A percentile compares a stretch with the other conserved stretches of the same genome.
These are phyloP conservation scores for Gasteruption jaculator DNA, from an alignment of 2,888 invertebrate genomes.

Conservation along the genomic window DNA sequence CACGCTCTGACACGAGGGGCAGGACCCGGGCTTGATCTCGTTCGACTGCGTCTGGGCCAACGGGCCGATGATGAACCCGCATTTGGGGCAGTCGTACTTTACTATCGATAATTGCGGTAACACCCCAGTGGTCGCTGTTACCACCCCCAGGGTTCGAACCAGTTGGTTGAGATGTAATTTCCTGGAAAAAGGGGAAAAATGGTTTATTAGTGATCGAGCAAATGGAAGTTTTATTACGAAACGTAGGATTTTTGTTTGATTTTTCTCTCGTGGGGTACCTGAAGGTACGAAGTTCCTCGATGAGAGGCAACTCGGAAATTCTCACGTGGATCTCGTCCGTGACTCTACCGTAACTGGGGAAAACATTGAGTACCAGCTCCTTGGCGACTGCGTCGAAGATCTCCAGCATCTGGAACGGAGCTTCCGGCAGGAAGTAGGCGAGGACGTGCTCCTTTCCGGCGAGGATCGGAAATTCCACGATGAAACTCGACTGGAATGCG, in stretches of 20 bases:
- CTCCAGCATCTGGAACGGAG: constrained; percentile 93
- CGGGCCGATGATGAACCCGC: constrained; percentile 92
- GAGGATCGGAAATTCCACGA: constrained; percentile 88
- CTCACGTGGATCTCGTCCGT: constrained; percentile 91
- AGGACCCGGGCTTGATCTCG: constrained; percentile 93
- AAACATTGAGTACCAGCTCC: constrained; percentile 87
- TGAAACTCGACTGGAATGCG: constrained; percentile 66
- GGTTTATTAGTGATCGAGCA: not conserved
- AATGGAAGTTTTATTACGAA: not conserved
- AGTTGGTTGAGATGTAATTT: constrained; percentile 90
- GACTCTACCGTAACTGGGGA: constrained; percentile 93
- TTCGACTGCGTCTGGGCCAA: constrained; percentile 90
- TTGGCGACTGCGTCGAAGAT: constrained; percentile 95
- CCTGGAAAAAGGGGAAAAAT: constrained; percentile 45
- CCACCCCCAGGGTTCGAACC: constrained; percentile 90
- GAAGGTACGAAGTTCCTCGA: constrained; percentile 93
- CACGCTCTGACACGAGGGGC: constrained; percentile 95
- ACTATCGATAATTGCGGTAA: constrained; percentile 93
- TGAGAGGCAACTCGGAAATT: constrained; percentile 89
- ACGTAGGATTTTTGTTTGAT: constrained; percentile 10
- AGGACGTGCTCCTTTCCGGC: constrained; percentile 88
- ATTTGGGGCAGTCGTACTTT: constrained; percentile 96
- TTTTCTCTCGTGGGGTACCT: no score
- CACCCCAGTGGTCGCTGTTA: constrained; percentile 92
- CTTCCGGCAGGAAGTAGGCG: constrained; percentile 96